phyloP scores from a whole-genome alignment of 2,113 vertebrate genomes.

The Nematolebias whitei region DNA sequence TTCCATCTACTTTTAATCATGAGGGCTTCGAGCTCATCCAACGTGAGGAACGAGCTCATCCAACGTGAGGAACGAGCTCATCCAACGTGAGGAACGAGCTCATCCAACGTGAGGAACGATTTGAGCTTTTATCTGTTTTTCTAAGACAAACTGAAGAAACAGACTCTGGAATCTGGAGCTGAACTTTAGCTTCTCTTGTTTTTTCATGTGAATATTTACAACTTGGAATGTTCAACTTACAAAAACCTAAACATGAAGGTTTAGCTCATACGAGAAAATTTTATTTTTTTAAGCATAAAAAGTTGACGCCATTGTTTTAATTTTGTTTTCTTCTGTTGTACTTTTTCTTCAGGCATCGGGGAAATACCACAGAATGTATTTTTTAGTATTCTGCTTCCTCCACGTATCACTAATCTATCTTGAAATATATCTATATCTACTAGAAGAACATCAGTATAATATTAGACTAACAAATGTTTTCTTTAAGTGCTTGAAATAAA shows the following conservation, averaged over 20 bases:
- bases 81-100: constrained; percentile 9
- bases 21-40: too few species aligned
- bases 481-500: constrained; percentile 48
- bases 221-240: constrained; percentile 33
- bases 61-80: too few species aligned
- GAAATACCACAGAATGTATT: too few species aligned
- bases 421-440: constrained; percentile 16
- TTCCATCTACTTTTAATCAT: too few species aligned
- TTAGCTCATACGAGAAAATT: too few species aligned
- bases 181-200: background rate
- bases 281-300: too few species aligned
- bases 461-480: constrained; percentile 43
- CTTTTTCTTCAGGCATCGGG: too few species aligned
- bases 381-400: too few species aligned
- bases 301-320: too few species aligned
- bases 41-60: too few species aligned
- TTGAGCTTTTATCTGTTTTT: background rate
- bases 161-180: constrained; percentile 1
- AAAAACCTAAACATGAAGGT: constrained; percentile 40
- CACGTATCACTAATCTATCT: constrained; percentile 8
- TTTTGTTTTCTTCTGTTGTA: too few species aligned
- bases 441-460: constrained; percentile 25
- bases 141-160: background rate
- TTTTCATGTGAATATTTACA: background rate
- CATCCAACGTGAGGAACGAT: too few species aligned